Evolutionary conservation across 2,797 vertebrate species (phyloP).

Genomic region (Pangasius djambal): DNA sequence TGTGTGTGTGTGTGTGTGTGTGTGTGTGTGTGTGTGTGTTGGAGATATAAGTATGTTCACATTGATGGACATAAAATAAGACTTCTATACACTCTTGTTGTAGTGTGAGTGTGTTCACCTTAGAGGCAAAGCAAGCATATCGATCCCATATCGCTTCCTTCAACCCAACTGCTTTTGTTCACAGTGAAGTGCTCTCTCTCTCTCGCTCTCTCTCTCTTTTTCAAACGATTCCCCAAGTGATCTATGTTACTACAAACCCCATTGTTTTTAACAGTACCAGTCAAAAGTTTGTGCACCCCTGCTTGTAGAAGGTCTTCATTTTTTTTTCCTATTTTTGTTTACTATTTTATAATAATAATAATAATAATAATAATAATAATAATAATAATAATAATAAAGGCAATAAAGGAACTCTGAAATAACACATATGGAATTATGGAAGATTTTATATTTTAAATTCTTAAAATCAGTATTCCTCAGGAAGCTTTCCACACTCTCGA

Average conservation of each 20-base stretch:
- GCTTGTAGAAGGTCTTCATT: not conserved
- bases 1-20: conserved; percentile 6
- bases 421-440: not conserved
- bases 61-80: not conserved
- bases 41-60: conserved; percentile 8
- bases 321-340: not conserved
- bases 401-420: not conserved
- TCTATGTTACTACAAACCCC: conserved; percentile 22
- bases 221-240: conserved; percentile 7
- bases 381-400: not conserved
- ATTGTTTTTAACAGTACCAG: not conserved
- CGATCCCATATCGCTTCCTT: conserved; percentile 73
- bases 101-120: conserved; percentile 61
- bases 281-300: not conserved
- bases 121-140: conserved; percentile 70
- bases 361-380: not conserved
- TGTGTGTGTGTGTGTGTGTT: conserved; percentile 43
- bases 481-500: not conserved
- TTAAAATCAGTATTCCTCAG: not conserved
- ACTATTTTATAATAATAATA: not conserved
- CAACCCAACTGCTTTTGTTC: conserved; percentile 60
- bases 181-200: conserved; percentile 54
- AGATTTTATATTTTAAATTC: not conserved
- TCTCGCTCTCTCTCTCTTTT: not conserved
- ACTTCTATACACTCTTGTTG: conserved; percentile 8